Percentiles rank a stretch among this genome's conserved stretches.
phyloP scores from a whole-genome alignment of 2,113 vertebrate genomes.

The Sander vitreus region DNA sequence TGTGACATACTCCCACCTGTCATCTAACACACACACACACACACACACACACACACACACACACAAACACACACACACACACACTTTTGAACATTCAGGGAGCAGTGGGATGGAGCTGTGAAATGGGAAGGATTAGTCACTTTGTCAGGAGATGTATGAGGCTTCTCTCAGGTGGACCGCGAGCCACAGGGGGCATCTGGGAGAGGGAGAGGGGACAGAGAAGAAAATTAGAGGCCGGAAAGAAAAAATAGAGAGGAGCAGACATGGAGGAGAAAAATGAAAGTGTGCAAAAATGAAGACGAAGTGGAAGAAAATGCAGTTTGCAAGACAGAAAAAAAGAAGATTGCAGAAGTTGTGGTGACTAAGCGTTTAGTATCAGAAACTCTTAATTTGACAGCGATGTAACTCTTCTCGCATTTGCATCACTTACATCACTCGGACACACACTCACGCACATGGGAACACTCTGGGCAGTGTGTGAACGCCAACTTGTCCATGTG shows the following conservation, averaged over 20 bases:
- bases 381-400: conserved; percentile 19
- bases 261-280: conserved; percentile 27
- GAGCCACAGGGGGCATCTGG: conserved; percentile 68
- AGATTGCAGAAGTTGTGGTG: conserved; percentile 7
- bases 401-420: conserved; percentile 38
- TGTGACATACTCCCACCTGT: conserved; percentile 71
- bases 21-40: conserved; percentile 48
- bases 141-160: conserved; percentile 81
- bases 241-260: conserved; percentile 43
- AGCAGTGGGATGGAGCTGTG: conserved; percentile 75
- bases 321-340: conserved; percentile 5
- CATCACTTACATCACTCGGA: conserved; percentile 44
- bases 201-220: conserved; percentile 35
- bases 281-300: conserved; percentile 59
- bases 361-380: conserved; percentile 35
- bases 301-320: conserved; percentile 18
- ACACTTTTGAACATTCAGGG: conserved; percentile 49
- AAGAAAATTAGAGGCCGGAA: conserved; percentile 47
- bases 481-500: conserved; percentile 65
- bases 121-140: conserved; percentile 84
- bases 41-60: conserved; percentile 21
- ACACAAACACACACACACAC: conserved; percentile 16
- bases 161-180: conserved; percentile 75
- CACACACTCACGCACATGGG: conserved; percentile 24
- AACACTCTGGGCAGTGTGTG: conserved; percentile 46